Evolutionary conservation across 1,140 invertebrate species (phyloP), one percentile per base, ranked within the genome.

Genomic region (Colletes latitarsis): DNA sequence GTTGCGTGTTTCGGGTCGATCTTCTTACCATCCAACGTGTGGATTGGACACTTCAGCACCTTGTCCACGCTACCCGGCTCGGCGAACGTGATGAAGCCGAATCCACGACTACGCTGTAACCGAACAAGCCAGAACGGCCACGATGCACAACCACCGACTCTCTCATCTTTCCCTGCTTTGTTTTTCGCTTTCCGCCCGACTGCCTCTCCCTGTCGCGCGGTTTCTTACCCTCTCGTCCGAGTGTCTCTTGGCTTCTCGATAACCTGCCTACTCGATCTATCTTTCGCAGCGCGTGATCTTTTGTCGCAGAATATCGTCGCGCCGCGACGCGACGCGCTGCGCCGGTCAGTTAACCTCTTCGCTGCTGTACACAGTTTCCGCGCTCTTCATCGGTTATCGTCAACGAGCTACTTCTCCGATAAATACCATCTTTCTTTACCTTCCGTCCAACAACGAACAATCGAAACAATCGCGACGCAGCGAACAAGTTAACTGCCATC

Each of bases 1-100:
- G 97, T 98, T 70, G 97, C 97, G 94, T 98, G 97, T 89, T 98
- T 98, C 30, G 97, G 97, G 92, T 98, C 97, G 90, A 98, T 98
- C 94, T 98, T 98, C 94, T 98, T 98, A 77, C 98, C 98, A 92
- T 98, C 98, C 79, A 99, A 94, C 73, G 97, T 98, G 94, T 98
- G 98, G 81, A 98, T 97, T 71, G 97, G 97, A 86, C 97, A 96
- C 92, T 96, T 96, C 68, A 98, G 95, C 69, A 98, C 97, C 93
- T 98, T 97, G 92, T 98, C 97, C 73, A 98, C 97, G 90, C 96
- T 97, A 81, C 96, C 95, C 53, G 97, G 96, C 92, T 98, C 97
- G 90, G 97, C 96, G 94, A 98, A 98, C 90, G 97, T 98, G 90
- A 98, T 98, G 94, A 98, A 98, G 87, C 97, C 97, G 94, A 98